Base-by-base conservation (phyloP, 2,888 invertebrate genomes). In the Lutraria lutraria region DNA sequence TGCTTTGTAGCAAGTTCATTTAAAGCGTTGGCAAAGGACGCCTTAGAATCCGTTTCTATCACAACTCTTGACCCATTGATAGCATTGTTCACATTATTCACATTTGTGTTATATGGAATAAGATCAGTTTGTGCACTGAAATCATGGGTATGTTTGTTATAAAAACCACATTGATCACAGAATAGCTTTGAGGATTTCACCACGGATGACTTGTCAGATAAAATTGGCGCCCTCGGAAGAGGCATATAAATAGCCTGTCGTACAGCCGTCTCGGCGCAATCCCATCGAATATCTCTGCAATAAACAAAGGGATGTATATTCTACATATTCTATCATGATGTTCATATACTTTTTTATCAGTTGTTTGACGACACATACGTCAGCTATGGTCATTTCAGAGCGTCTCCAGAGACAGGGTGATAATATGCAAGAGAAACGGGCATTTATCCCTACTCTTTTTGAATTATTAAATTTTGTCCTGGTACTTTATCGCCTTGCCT, bases 201-300 rank as follows among this genome's bases (percentile, higher is more conserved):
- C 76, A 72, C 72, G 19, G 52, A 31, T 15, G 68, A 25, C n/a
- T 34, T 25, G 8, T 21, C 3, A 8, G 83, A 25, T 3, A 54
- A 25, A 19, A 89, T 87, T 16, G 87, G 87, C 31, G 86, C 89
- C 68, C 82, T 88, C 0, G 91, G 92, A 12, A 92, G 85, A 43
- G 92, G 92, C 92, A 92, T 92, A 80, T 90, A 91, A 21, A 91
- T 84, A 21, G 92, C 92, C 31, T 92, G 92, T 43, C 94, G 82
- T 29, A 93, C 91, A 16, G 94, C 92, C 0, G 93, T 91, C 79
- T 93, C 93, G 3, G 93, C 93, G 54, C 93, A 91, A 83, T 90
- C 93, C 94, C 94, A 94, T 56, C 93, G 91, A 0, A 93, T 86
- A 72, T 94, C 94, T 80, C 94, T 94, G 87, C 25, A 88, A 89